Base-by-base conservation (phyloP, 53 echinoderm and acorn worm species). In the Holothuria scabra region DNA sequence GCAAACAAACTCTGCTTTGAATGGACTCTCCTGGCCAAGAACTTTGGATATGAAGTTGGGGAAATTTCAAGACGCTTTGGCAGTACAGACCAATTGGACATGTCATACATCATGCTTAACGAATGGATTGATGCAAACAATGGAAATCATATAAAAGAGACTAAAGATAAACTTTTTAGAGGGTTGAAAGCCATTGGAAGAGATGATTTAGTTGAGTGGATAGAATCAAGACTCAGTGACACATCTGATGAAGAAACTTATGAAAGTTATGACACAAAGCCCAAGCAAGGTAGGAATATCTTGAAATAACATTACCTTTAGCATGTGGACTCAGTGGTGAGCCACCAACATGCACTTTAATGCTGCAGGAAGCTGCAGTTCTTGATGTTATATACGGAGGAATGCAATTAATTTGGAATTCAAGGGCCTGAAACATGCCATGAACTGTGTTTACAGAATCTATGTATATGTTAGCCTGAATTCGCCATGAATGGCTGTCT, bases 191-290 rank as follows among this genome's bases (percentile, higher is more conserved):
- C 22, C 22, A 64, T 64, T 64, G n/a, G 65, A 64, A 14, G 65
- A n/a, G 65, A 64, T 26, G 65, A 64, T 64, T 12, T 64, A 26
- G 65, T 64, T 26, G 65, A 64, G 11, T 64, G 65, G 65, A 12
- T 64, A n/a, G 25, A 64, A 64, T 26, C 23, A 24, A 64, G 65
- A 64, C 25, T 26, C 11, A n/a, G 28, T n/a, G 65, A 29, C 11
- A 29, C 12, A 65, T 22, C 20, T 21, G 65, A 65, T 28, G 65
- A 21, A 22, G 65, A 8, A 22, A 18, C 65, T 20, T 20, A n/a
- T 26, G n/a, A 2, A 24, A 64, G 65, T 26, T 3, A 29, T 12
- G 12, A n/a, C 1, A 64, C 25, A 64, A n/a, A 64, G 65, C 25
- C 28, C 62, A 1, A n/a, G n/a, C n/a, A n/a, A n/a, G n/a, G n/a